A percentile compares a stretch with the other conserved stretches of the same genome.
Conservation (phyloP, 2,113 vertebrate genomes). For the Psilopsiagon aurifrons region DNA sequence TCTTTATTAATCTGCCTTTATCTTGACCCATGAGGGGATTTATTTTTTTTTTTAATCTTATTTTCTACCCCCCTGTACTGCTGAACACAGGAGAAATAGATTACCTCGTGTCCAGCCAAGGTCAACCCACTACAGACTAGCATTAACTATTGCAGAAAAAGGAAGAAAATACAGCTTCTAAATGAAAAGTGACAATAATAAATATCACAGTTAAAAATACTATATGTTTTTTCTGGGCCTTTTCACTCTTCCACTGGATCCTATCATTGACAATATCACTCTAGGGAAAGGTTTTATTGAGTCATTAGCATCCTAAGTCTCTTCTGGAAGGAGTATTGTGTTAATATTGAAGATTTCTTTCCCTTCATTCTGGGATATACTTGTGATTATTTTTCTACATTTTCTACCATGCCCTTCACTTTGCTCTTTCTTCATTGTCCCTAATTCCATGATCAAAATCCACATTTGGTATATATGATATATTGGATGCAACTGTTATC, state of each 20-base stretch:
- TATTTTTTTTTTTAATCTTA: not conserved
- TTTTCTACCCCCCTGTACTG: not conserved
- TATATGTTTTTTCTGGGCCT: not conserved
- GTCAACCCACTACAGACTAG: not conserved
- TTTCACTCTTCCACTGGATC: not conserved
- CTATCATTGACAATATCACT: rapidly evolving
- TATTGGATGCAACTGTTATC: not conserved
- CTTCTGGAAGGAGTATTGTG: not conserved
- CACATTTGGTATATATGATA: not conserved
- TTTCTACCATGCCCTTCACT: not conserved
- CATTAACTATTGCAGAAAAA: not conserved
- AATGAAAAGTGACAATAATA: not conserved
- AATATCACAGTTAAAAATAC: not conserved
- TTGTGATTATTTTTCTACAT: not conserved
- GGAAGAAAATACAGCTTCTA: not conserved
- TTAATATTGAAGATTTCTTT: not conserved
- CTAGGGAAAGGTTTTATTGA: not conserved
- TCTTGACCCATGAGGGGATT: not conserved
- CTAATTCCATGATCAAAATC: not conserved
- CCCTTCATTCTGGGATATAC: not conserved
- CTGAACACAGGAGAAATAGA: not conserved
- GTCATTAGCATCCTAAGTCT: not conserved
- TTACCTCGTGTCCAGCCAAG: not conserved
- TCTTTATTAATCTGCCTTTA: not conserved
- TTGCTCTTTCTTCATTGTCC: not conserved